phyloP scores from a whole-genome alignment of 1,140 invertebrate genomes.

The Procambarus clarkii region DNA sequence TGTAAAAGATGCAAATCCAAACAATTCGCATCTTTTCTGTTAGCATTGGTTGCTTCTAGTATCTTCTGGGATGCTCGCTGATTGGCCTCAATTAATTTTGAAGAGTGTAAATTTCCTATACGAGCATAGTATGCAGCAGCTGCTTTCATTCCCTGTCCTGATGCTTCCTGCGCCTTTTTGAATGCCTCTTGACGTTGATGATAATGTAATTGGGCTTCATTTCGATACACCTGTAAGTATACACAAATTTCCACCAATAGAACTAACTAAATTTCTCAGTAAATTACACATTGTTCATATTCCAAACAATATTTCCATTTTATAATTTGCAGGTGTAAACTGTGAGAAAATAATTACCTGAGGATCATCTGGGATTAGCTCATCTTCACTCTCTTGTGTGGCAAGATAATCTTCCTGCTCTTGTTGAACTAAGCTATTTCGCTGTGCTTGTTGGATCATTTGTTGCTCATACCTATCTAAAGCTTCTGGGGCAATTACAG shows the following conservation, averaged over 20 bases:
- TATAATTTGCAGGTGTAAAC: background rate
- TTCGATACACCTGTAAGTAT: constrained; percentile 43
- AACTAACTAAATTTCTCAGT: no score
- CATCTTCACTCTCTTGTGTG: background rate
- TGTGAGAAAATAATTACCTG: constrained; percentile 30
- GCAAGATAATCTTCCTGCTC: constrained; percentile 2
- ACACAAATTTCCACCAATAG: background rate
- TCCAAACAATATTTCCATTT: background rate
- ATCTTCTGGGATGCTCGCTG: constrained; percentile 63
- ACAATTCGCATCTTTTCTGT: constrained; percentile 51
- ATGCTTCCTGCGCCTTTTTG: constrained; percentile 60
- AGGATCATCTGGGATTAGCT: constrained; percentile 51
- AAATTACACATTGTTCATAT: no score
- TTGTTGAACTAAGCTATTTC: constrained; percentile 16
- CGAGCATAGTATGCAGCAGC: constrained; percentile 57
- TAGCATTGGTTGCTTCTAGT: constrained; percentile 49
- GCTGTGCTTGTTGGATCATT: constrained; percentile 48
- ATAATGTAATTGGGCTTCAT: constrained; percentile 58
- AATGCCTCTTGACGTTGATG: constrained; percentile 54
- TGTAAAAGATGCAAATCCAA: constrained; percentile 59
- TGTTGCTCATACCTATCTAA: constrained; percentile 49
- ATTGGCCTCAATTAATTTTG: constrained; percentile 49
- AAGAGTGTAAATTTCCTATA: constrained; percentile 50
- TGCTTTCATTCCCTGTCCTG: constrained; percentile 51
- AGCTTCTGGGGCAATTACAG: constrained; percentile 56